A percentile compares a stretch with the other conserved stretches of the same genome.
Conservation (phyloP, 2,888 invertebrate genomes). For the Anoncus sp. region DNA sequence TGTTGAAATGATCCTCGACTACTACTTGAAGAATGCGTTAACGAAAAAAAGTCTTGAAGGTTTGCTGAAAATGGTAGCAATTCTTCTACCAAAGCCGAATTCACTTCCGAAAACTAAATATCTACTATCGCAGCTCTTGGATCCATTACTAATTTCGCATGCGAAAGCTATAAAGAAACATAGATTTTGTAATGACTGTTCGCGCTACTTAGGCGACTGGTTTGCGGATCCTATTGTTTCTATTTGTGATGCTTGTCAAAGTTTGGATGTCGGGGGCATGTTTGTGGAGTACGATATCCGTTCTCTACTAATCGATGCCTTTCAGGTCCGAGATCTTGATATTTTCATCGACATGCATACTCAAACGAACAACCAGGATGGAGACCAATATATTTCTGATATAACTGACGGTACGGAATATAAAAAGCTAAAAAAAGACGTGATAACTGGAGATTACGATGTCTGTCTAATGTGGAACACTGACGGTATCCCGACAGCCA, state of each 20-base stretch:
- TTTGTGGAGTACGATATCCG: constrained; percentile 27
- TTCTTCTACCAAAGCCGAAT: too few species aligned
- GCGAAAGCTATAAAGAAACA: constrained; percentile 20
- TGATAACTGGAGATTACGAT: constrained; percentile 23
- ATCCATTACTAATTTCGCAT: neutral
- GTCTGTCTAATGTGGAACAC: constrained; percentile 42
- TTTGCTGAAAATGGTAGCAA: constrained; percentile 13
- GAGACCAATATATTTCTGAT: constrained; percentile 17
- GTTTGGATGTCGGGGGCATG: constrained; percentile 9
- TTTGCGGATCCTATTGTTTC: neutral
- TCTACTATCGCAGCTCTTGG: too few species aligned
- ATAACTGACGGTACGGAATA: constrained; percentile 25
- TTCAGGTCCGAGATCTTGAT: constrained; percentile 21
- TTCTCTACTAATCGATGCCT: constrained; percentile 23
- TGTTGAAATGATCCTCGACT: constrained; percentile 31
- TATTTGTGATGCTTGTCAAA: constrained; percentile 20
- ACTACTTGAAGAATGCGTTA: constrained; percentile 27
- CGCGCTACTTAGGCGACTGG: constrained; percentile 28
- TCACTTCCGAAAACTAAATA: too few species aligned
- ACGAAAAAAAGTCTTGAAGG: constrained; percentile 30
- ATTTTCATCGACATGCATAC: constrained; percentile 22
- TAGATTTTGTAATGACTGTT: constrained; percentile 30
- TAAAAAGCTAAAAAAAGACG: constrained; percentile 13
- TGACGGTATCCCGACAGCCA: constrained; percentile 22
- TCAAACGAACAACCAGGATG: neutral